Conservation (phyloP, 2,113 vertebrate species). For the Butastur rufipennis region DNA sequence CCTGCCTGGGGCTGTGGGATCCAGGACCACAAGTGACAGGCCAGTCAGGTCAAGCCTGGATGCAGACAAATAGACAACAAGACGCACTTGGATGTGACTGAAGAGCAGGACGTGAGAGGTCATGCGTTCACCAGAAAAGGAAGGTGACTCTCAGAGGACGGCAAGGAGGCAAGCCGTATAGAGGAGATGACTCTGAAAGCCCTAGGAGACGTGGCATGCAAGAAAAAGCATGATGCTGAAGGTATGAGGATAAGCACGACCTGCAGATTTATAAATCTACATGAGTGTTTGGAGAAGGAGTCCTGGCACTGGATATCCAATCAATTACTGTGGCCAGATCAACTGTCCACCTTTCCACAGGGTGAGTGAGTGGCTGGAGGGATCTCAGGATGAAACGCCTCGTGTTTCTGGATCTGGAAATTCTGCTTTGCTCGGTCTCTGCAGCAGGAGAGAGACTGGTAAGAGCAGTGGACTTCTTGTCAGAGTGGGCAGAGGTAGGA, state of each 20-base stretch:
- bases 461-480: not conserved
- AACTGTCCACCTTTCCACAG: not conserved
- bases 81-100: not conserved
- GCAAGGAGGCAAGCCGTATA: accelerated
- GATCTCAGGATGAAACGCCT: not conserved
- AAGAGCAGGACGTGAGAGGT: not conserved
- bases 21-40: accelerated
- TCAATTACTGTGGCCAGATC: not conserved
- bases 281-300: not conserved
- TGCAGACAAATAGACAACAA: not conserved
- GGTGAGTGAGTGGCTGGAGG: not conserved
- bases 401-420: not conserved
- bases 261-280: too few species aligned
- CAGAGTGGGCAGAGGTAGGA: not conserved
- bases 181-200: not conserved
- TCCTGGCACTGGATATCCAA: not conserved
- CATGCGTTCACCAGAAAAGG: not conserved
- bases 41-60: not conserved
- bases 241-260: accelerated
- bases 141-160: not conserved
- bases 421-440: not conserved
- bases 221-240: not conserved
- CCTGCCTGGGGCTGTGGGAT: not conserved
- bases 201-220: accelerated
- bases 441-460: not conserved